These are phyloP conservation scores for Papilio dardanus DNA, from an alignment of 1,140 invertebrate genomes.

Conservation along the genomic window DNA sequence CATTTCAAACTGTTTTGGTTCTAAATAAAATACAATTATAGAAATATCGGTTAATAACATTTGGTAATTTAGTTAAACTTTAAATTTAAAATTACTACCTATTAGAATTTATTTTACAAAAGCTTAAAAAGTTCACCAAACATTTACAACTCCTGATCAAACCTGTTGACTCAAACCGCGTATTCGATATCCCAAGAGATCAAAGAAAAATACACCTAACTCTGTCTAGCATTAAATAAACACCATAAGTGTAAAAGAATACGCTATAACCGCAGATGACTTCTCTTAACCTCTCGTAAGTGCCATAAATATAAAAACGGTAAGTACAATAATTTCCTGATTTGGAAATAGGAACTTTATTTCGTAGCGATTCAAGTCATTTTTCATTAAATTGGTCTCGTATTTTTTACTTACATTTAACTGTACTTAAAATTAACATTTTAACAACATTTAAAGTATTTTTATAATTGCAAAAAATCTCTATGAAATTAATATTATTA, in stretches of 20 bases:
- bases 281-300: slow-evolving; percentile 39
- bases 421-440: slow-evolving; percentile 28
- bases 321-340: slow-evolving; percentile 40
- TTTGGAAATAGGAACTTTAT: slow-evolving; percentile 50
- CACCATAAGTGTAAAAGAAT: slow-evolving; percentile 47
- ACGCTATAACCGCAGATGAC: slow-evolving; percentile 51
- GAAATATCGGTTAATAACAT: too few species aligned
- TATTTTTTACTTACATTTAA: slow-evolving; percentile 49
- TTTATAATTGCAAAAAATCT: not conserved
- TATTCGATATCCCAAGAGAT: slow-evolving; percentile 53
- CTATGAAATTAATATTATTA: not conserved
- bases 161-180: slow-evolving; percentile 77
- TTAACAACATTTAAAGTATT: not conserved
- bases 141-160: slow-evolving; percentile 60
- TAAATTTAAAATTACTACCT: not conserved
- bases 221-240: slow-evolving; percentile 49
- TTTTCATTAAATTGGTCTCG: slow-evolving; percentile 57
- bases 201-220: slow-evolving; percentile 52
- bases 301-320: slow-evolving; percentile 28
- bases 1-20: too few species aligned
- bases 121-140: slow-evolving; percentile 44
- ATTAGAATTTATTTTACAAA: not conserved
- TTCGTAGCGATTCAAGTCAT: slow-evolving; percentile 23
- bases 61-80: too few species aligned
- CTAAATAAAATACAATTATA: too few species aligned